Base-by-base conservation (phyloP, 1,140 invertebrate species). In the Drosophila pseudoananassae region DNA sequence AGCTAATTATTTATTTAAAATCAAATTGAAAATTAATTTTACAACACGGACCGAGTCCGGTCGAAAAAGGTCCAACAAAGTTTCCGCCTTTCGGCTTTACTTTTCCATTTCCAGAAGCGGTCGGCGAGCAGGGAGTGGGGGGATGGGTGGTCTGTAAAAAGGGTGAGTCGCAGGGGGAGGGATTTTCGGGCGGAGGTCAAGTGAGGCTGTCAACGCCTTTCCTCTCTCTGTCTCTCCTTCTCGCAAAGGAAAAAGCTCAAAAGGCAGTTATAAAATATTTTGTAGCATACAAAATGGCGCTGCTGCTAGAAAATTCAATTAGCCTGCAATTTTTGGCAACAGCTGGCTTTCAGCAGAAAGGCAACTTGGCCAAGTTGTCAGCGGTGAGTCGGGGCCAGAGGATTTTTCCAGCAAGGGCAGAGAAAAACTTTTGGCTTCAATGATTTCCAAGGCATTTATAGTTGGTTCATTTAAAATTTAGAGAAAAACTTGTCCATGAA, bases 21-120 rank as follows among this genome's bases (percentile, higher is more conserved):
- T 81, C 80, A 90, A 90, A 89, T 90, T 90, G 89, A 90, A 90
- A 90, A 90, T 90, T 90, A 90, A 90, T 90, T 90, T 90, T 90
- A 90, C 83, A 90, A 83, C 89, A 87, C 78, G 84, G 63, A 66
- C 55, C 29, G 58, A 57, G 49, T 60, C 50, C 33, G 38, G 20
- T 23, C 17, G 58, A 49, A 65, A 75, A 75, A 75, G 71, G 71
- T 75, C 57, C 50, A 20, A 47, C 47, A 74, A 74, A 70, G 66
- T 70, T 56, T 70, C 68, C 53, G 71, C 55, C 54, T 75, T 73
- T 73, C 50, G 70, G 61, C 69, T 73, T 73, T 73, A 57, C 50
- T 73, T 73, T 73, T 38, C 49, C 69, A 61, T 53, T 73, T 64
- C 46, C 51, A 8, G 17, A 36, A 9, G 20, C 20, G 20, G 20